Conservation (phyloP, 2,797 vertebrate species). For the Anabacerthia variegaticeps region DNA sequence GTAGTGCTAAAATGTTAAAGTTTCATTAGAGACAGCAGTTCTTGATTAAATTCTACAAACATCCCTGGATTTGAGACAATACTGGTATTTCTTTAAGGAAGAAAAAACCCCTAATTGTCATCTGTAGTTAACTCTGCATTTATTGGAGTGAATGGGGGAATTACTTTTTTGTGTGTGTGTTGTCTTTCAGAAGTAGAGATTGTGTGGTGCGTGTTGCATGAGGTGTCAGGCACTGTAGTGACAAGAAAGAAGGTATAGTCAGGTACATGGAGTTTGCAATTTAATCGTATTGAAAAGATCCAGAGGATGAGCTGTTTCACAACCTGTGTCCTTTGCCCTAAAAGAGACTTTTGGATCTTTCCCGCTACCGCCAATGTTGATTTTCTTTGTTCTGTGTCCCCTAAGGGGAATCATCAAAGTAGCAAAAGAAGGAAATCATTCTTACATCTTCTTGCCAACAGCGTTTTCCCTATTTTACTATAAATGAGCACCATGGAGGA, state of each 20-base stretch:
- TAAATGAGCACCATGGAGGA: slow-evolving; percentile 49
- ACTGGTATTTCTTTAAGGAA: not conserved
- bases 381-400: slow-evolving; percentile 51
- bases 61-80: not conserved
- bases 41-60: not conserved
- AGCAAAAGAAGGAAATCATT: slow-evolving; percentile 58
- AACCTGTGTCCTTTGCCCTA: slow-evolving; percentile 54
- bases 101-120: not conserved
- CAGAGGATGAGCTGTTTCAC: slow-evolving; percentile 6
- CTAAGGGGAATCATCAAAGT: slow-evolving; percentile 61
- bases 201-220: not conserved
- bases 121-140: not conserved
- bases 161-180: not conserved
- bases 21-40: not conserved
- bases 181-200: not conserved
- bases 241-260: not conserved
- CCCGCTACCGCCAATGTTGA: not conserved
- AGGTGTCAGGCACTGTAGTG: not conserved
- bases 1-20: not conserved
- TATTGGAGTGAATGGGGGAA: rapidly evolving
- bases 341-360: slow-evolving; percentile 58
- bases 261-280: not conserved
- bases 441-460: slow-evolving; percentile 58
- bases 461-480: slow-evolving; percentile 64
- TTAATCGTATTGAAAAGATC: not conserved